Percentiles rank a stretch among this genome's conserved stretches.
Conservation (phyloP, 2,113 vertebrate species). For the Brevimyrus niger region DNA sequence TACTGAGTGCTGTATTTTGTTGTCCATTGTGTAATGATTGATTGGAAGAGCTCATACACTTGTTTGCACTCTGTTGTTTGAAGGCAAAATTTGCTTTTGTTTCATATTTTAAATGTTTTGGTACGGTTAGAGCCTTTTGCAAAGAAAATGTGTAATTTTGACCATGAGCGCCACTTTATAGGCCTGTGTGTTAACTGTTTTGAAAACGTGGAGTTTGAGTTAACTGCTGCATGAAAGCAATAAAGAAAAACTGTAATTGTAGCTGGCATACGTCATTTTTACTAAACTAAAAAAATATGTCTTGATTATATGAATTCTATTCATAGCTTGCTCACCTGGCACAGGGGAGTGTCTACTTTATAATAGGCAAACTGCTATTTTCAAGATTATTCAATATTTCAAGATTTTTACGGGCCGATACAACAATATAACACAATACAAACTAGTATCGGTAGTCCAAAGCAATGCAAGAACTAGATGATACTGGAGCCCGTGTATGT, state of each 20-base stretch:
- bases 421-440: neutral
- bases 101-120: too few relatives aligned
- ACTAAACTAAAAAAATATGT: neutral
- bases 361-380: neutral
- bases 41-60: too few relatives aligned
- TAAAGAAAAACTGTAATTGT: neutral
- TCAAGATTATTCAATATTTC: neutral
- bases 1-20: too few relatives aligned
- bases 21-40: too few relatives aligned
- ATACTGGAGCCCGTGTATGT: neutral
- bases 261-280: neutral
- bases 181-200: too few relatives aligned
- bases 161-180: too few relatives aligned
- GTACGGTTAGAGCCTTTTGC: too few relatives aligned
- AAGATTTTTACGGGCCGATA: neutral
- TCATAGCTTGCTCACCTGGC: neutral
- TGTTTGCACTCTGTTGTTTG: too few relatives aligned
- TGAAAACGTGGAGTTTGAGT: too few relatives aligned
- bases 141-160: too few relatives aligned
- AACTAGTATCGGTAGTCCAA: neutral
- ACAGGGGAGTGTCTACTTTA: neutral
- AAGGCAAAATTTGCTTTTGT: too few relatives aligned
- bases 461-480: neutral
- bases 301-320: neutral
- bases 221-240: too few relatives aligned